Percentiles rank a stretch among this genome's conserved stretches.
Conservation (phyloP, 2,888 invertebrate species). For the Peribatodes rhomboidaria region DNA sequence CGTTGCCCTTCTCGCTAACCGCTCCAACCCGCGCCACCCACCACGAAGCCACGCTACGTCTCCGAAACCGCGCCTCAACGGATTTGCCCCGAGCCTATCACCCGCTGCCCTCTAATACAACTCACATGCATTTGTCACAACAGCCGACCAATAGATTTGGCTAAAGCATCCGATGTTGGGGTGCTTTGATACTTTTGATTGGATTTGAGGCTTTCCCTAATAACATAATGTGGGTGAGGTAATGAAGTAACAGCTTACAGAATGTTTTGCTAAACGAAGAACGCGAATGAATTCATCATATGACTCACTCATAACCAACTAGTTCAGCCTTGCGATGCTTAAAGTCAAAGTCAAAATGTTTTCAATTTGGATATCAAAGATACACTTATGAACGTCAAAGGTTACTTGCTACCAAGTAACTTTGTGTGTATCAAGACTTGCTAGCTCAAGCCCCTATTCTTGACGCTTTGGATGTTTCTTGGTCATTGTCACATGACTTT, state of each 20-base stretch:
- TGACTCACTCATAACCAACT: no score
- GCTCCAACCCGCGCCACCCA: constrained; percentile 7
- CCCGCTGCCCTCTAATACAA: constrained; percentile 55
- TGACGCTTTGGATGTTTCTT: no score
- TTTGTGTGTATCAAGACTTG: no score
- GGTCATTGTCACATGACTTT: no score
- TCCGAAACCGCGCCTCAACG: constrained; percentile 53
- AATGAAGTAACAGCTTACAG: background rate
- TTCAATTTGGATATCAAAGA: no score
- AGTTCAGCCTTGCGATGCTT: no score
- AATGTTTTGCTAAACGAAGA: background rate
- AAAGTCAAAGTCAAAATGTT: no score
- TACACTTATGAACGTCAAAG: no score
- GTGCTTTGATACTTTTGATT: constrained; percentile 39
- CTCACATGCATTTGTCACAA: constrained; percentile 72
- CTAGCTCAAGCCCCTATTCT: no score
- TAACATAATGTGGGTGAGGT: constrained; percentile 11
- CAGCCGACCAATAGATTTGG: constrained; percentile 42
- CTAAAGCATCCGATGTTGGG: constrained; percentile 27
- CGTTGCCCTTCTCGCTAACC: background rate
- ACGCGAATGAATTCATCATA: no score
- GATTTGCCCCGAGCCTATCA: constrained; percentile 58
- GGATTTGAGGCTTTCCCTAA: constrained; percentile 30
- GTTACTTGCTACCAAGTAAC: no score
- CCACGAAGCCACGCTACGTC: constrained; percentile 47